Conservation (phyloP, 2,888 invertebrate species). For the Hedya salicella region DNA sequence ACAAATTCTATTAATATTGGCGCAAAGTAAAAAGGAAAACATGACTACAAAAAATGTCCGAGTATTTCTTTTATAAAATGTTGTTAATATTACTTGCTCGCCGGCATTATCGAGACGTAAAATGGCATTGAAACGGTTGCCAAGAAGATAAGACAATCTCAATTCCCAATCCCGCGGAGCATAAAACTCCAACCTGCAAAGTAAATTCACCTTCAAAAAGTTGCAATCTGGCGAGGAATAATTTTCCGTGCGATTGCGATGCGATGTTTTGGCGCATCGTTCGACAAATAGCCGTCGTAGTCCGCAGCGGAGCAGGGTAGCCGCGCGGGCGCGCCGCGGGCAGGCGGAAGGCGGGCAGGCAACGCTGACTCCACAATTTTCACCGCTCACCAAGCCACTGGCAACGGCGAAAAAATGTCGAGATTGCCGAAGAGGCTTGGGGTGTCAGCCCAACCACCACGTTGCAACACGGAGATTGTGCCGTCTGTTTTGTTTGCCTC, state of each 20-base stretch:
- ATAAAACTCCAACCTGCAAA: constrained; percentile 65
- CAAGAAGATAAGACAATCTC: constrained; percentile 80
- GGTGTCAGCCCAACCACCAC: constrained; percentile 78
- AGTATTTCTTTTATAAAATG: constrained; percentile 4
- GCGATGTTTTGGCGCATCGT: constrained; percentile 83
- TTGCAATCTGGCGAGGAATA: constrained; percentile 78
- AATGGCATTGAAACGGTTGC: constrained; percentile 74
- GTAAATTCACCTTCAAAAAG: constrained; percentile 78
- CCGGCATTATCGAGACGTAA: constrained; percentile 70
- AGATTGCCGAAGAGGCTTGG: constrained; percentile 78
- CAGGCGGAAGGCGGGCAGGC: constrained; percentile 41
- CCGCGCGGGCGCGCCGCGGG: constrained; percentile 15
- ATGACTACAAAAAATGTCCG: not conserved
- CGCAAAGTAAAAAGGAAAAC: not conserved
- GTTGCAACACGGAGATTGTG: constrained; percentile 81
- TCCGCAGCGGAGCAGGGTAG: constrained; percentile 65
- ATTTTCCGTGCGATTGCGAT: constrained; percentile 80
- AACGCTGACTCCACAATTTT: constrained; percentile 77
- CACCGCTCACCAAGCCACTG: constrained; percentile 61
- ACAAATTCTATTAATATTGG: not conserved
- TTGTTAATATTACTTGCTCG: constrained; percentile 50
- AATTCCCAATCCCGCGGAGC: constrained; percentile 73
- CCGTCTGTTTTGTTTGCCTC: constrained; percentile 80
- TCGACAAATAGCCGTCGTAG: constrained; percentile 80
- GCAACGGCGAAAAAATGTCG: constrained; percentile 75